Percentiles rank a stretch among this genome's conserved stretches.
Evolutionary conservation across 2,888 invertebrate genomes (phyloP).

Genomic region (Synanthedon vespiformis): DNA sequence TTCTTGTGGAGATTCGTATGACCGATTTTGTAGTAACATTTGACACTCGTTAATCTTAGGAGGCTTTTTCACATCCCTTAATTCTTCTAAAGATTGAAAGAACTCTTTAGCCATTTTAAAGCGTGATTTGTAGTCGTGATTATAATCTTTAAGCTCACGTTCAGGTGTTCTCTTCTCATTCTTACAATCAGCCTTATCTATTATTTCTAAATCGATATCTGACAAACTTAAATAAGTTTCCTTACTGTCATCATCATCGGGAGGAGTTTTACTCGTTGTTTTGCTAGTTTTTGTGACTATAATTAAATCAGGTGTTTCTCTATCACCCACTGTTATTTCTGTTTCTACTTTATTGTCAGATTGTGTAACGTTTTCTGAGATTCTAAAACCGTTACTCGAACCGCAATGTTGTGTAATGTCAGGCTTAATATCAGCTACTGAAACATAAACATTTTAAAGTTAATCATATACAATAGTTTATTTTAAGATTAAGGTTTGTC

Average conservation of each 20-base stretch:
- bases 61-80: slow-evolving; percentile 32
- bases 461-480: too few species aligned
- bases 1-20: slow-evolving; percentile 46
- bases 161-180: slow-evolving; percentile 36
- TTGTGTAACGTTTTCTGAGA: slow-evolving; percentile 2
- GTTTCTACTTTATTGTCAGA: background rate
- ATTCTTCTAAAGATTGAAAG: slow-evolving; percentile 61
- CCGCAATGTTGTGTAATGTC: slow-evolving; percentile 6
- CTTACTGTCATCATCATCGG: slow-evolving; percentile 19
- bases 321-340: slow-evolving; percentile 16
- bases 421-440: slow-evolving; percentile 10
- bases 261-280: slow-evolving; percentile 19
- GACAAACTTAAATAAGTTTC: slow-evolving; percentile 45
- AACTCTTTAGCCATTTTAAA: slow-evolving; percentile 61
- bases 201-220: slow-evolving; percentile 57
- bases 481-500: too few species aligned
- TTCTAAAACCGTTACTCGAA: background rate
- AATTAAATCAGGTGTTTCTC: slow-evolving; percentile 19
- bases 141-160: slow-evolving; percentile 23
- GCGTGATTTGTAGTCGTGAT: slow-evolving; percentile 53
- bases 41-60: slow-evolving; percentile 53
- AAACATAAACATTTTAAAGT: slow-evolving; percentile 7
- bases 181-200: slow-evolving; percentile 9
- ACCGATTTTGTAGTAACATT: slow-evolving; percentile 36
- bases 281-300: slow-evolving; percentile 21